phyloP scores from a whole-genome alignment of 1,140 invertebrate species.

The Heliothis subflexa region DNA sequence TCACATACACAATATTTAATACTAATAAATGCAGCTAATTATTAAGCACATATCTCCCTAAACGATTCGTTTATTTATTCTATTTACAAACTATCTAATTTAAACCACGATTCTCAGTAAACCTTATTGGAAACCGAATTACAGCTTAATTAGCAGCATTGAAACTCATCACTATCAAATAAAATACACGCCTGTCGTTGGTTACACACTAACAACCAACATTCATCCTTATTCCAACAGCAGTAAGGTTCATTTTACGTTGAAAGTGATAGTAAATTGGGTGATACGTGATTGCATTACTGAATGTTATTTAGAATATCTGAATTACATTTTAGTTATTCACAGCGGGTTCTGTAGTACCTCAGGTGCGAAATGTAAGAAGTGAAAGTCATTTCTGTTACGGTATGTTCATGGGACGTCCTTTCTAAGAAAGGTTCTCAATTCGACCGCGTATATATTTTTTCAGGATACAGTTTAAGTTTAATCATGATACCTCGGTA shows the following conservation, averaged over 20 bases:
- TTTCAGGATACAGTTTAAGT: no score
- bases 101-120: not conserved
- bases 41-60: no score
- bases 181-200: not conserved
- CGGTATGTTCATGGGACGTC: no score
- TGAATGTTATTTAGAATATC: conserved; percentile 21
- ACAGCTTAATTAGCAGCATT: conserved; percentile 25
- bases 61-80: not conserved
- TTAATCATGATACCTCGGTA: no score
- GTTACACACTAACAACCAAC: not conserved
- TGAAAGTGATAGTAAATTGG: not conserved
- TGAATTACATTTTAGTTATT: conserved; percentile 35
- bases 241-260: not conserved
- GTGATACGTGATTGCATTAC: conserved; percentile 6
- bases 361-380: not conserved
- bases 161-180: conserved; percentile 4
- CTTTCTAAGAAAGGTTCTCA: no score
- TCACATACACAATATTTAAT: no score
- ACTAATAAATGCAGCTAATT: no score
- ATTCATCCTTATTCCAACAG: not conserved
- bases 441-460: no score
- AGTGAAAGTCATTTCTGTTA: not conserved
- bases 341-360: conserved; percentile 1
- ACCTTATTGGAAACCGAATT: conserved; percentile 3
- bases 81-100: not conserved